Percentiles rank a stretch among this genome's conserved stretches.
Evolutionary conservation across 2,797 vertebrate genomes (phyloP).

Genomic region (Rhodeus uyekii): DNA sequence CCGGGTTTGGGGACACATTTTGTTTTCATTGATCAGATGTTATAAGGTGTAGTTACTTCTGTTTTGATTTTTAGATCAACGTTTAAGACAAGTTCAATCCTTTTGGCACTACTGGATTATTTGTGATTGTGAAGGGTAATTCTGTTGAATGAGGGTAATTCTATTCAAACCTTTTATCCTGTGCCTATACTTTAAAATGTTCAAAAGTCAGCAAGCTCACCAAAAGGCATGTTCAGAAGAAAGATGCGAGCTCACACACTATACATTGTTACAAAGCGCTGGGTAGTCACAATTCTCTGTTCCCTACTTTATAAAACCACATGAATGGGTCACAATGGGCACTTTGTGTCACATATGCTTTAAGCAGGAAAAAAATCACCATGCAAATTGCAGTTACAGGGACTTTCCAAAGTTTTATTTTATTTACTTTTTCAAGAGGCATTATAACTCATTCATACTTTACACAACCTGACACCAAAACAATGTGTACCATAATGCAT

Average conservation of each 20-base stretch:
- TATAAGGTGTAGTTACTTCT: neutral
- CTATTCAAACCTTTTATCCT: neutral
- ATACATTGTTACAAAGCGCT: slow-evolving; percentile 33
- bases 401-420: slow-evolving; percentile 44
- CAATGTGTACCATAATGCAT: neutral
- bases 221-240: slow-evolving; percentile 14
- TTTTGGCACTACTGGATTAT: neutral
- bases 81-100: neutral
- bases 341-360: slow-evolving; percentile 50
- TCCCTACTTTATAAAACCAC: slow-evolving; percentile 50
- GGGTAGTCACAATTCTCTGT: slow-evolving; percentile 34
- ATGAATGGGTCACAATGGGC: slow-evolving; percentile 50
- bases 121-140: neutral
- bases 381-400: slow-evolving; percentile 52
- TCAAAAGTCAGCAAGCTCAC: neutral
- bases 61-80: neutral
- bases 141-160: neutral
- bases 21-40: neutral
- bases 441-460: slow-evolving; percentile 14
- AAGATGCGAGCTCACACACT: slow-evolving; percentile 25
- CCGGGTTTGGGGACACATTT: neutral
- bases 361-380: slow-evolving; percentile 39
- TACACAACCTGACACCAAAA: neutral
- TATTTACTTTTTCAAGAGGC: neutral
- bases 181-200: neutral